A percentile compares a stretch with the other conserved stretches of the same genome.
These are phyloP conservation scores for Mionectes macconnelli DNA, from an alignment of 2,113 vertebrate genomes.

Conservation along the genomic window DNA sequence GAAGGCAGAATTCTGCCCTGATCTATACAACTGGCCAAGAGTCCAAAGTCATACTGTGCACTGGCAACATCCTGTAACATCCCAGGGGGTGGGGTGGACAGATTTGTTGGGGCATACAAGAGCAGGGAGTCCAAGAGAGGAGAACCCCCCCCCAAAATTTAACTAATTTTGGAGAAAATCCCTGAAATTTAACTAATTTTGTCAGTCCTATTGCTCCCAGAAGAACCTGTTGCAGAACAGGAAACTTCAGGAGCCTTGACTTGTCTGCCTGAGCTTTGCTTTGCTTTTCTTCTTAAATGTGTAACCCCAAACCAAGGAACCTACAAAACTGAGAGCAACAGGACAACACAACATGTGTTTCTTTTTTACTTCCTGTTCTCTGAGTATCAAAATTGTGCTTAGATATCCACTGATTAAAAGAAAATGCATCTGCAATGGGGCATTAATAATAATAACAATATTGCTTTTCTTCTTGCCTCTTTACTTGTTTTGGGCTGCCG, in stretches of 20 bases:
- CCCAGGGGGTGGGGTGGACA: neutral
- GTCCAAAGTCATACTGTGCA: neutral
- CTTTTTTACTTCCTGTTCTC: neutral
- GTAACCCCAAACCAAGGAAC: neutral
- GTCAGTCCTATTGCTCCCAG: neutral
- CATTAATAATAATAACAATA: neutral
- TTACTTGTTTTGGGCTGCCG: neutral
- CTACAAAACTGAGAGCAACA: neutral
- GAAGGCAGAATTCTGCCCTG: neutral
- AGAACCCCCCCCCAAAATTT: rapidly evolving
- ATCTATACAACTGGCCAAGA: neutral
- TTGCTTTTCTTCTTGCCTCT: neutral
- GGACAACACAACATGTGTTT: rapidly evolving
- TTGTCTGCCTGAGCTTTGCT: neutral
- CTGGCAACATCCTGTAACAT: no score
- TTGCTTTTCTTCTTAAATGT: neutral
- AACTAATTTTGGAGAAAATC: neutral
- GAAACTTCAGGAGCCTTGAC: neutral
- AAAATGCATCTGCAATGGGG: neutral
- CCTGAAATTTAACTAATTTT: neutral
- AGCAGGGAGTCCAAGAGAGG: neutral
- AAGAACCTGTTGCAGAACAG: neutral
- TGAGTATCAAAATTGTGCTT: neutral
- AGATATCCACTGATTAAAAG: neutral
- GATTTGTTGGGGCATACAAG: neutral